phyloP scores from a whole-genome alignment of 2,888 invertebrate species.

The Hirtodrosophila duncani region DNA sequence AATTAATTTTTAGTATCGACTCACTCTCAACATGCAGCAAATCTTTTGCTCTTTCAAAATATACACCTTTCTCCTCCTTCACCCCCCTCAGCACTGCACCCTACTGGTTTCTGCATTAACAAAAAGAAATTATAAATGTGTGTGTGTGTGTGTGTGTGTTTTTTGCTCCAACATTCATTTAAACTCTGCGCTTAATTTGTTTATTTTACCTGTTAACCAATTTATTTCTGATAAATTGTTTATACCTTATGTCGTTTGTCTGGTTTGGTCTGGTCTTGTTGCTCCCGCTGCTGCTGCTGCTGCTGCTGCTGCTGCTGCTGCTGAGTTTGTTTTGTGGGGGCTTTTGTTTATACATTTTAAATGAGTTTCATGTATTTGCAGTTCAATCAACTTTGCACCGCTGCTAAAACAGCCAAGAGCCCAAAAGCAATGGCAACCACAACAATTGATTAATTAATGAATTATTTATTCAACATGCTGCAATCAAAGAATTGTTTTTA shows the following conservation, averaged over 20 bases:
- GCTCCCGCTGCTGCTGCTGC: slow-evolving; percentile 19
- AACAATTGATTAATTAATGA: slow-evolving; percentile 61
- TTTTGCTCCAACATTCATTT: slow-evolving; percentile 51
- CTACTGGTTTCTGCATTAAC: slow-evolving; percentile 1
- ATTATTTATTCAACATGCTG: slow-evolving; percentile 46
- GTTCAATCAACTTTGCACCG: slow-evolving; percentile 66
- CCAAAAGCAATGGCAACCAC: slow-evolving; percentile 18
- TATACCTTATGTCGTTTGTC: slow-evolving; percentile 49
- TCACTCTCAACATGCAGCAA: no score
- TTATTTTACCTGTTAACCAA: slow-evolving; percentile 68
- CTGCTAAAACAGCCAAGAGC: slow-evolving; percentile 30
- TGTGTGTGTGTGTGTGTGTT: slow-evolving; percentile 3
- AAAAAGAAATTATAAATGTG: slow-evolving; percentile 7
- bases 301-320: slow-evolving; percentile 21
- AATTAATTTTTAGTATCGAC: no score
- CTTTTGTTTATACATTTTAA: slow-evolving; percentile 45
- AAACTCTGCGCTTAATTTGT: slow-evolving; percentile 60
- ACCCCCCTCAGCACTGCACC: no score
- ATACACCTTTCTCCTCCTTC: no score
- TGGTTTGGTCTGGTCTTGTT: slow-evolving; percentile 47
- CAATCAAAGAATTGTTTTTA: slow-evolving; percentile 31
- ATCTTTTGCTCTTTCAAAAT: no score
- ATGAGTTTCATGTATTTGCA: slow-evolving; percentile 49
- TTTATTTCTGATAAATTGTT: slow-evolving; percentile 64
- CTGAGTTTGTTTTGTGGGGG: slow-evolving; percentile 2